A percentile compares a stretch with the other conserved stretches of the same genome.
These are phyloP conservation scores for Stramonita haemastoma DNA, from an alignment of 2,888 invertebrate species.

Conservation along the genomic window DNA sequence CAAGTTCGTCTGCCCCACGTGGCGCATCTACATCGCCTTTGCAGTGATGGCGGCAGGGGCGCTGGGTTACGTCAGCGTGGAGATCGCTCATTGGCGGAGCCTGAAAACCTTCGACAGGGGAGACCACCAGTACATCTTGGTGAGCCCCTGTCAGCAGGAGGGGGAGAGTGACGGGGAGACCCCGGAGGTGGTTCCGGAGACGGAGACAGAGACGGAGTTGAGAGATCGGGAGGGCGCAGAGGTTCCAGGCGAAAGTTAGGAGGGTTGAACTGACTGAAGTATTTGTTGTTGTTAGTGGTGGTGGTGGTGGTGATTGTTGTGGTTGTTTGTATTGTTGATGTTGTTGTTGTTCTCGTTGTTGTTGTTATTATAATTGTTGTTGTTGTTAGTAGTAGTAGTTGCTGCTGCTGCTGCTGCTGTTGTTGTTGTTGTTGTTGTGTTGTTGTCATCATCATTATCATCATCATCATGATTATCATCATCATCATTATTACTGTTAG, in stretches of 20 bases:
- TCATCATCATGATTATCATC: neutral
- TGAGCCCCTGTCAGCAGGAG: neutral
- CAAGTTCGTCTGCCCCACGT: constrained; percentile 18
- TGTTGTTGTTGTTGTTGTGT: neutral
- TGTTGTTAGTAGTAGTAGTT: no score
- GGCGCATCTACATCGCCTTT: constrained; percentile 6
- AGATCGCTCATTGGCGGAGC: constrained; percentile 12
- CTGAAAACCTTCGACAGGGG: constrained; percentile 16
- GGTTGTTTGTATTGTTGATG: neutral
- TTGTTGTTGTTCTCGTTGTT: neutral
- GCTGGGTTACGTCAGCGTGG: constrained; percentile 25
- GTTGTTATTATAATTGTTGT: neutral
- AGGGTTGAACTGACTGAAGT: neutral
- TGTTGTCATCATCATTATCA: neutral
- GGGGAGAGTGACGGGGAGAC: neutral
- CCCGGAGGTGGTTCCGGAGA: neutral
- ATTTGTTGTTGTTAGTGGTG: neutral
- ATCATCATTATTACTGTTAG: neutral
- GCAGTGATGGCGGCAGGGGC: neutral
- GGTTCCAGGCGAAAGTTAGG: neutral
- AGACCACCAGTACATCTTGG: constrained; percentile 26
- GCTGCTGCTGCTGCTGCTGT: neutral
- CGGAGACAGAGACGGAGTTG: neutral
- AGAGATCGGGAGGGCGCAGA: neutral
- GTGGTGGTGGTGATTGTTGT: neutral